Evolutionary conservation across 1,140 invertebrate species (phyloP).

Genomic region (Gonioctena quinquepunctata): DNA sequence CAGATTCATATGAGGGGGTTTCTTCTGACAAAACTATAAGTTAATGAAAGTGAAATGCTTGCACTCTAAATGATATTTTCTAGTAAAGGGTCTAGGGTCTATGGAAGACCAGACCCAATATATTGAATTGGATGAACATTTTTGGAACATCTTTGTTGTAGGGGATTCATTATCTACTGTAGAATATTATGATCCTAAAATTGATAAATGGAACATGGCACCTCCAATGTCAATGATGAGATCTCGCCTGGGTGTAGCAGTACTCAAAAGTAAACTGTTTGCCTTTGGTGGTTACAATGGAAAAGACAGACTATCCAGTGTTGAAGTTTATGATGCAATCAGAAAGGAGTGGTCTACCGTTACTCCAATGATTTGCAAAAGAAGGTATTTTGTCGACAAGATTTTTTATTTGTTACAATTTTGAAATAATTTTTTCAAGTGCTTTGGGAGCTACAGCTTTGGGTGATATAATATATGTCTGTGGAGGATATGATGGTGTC

Average conservation of each 20-base stretch:
- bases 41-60: no score
- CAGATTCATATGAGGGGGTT: no score
- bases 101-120: no score
- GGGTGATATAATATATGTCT: conserved; percentile 81
- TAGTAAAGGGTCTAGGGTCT: no score
- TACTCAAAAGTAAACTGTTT: conserved; percentile 74
- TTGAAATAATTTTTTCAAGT: conserved; percentile 56
- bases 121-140: neutral
- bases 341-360: conserved; percentile 78
- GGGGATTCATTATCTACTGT: conserved; percentile 86
- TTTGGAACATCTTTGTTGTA: no score
- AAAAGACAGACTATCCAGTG: conserved; percentile 78
- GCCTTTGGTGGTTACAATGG: conserved; percentile 84
- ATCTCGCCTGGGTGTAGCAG: conserved; percentile 84
- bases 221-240: conserved; percentile 85
- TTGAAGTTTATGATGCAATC: conserved; percentile 83
- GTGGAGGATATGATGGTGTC: conserved; percentile 88
- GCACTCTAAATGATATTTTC: no score
- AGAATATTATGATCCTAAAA: conserved; percentile 81
- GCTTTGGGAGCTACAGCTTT: conserved; percentile 85
- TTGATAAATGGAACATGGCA: conserved; percentile 74
- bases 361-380: conserved; percentile 80
- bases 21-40: no score
- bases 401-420: neutral
- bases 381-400: conserved; percentile 69